These are phyloP conservation scores for Rhea pennata DNA, from an alignment of 2,113 vertebrate species.

Conservation along the genomic window DNA sequence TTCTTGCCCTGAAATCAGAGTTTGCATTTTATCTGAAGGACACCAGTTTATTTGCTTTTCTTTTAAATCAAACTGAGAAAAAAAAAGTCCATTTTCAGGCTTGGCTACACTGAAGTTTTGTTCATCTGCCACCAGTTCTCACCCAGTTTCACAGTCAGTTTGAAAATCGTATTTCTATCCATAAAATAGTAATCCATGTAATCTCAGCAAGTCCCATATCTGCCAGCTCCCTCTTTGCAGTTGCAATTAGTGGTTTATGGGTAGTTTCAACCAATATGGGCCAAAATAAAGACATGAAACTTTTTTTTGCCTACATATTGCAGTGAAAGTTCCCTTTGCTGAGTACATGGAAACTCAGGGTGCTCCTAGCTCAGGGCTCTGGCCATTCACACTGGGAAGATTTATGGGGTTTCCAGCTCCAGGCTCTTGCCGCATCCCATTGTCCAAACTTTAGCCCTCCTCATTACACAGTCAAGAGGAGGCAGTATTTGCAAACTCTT, in stretches of 20 bases:
- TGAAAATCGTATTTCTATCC: background rate
- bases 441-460: background rate
- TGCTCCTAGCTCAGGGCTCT: background rate
- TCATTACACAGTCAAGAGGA: background rate
- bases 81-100: background rate
- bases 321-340: background rate
- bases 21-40: background rate
- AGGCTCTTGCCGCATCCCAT: background rate
- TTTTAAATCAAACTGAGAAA: background rate
- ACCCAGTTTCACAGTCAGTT: background rate
- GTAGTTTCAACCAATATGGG: background rate
- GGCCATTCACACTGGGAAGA: background rate
- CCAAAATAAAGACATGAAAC: background rate
- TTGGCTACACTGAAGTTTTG: background rate
- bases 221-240: slow-evolving; percentile 3
- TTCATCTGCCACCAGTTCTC: background rate
- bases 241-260: slow-evolving; percentile 4
- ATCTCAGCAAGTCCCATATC: background rate
- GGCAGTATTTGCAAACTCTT: background rate
- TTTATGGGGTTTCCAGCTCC: background rate
- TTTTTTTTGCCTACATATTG: background rate
- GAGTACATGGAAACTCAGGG: background rate
- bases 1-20: background rate
- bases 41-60: background rate
- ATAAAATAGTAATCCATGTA: background rate